Evolutionary conservation across 2,888 invertebrate species (phyloP), one percentile per base, ranked within the genome.

Genomic region (Gastracanthus pulcherrimus): DNA sequence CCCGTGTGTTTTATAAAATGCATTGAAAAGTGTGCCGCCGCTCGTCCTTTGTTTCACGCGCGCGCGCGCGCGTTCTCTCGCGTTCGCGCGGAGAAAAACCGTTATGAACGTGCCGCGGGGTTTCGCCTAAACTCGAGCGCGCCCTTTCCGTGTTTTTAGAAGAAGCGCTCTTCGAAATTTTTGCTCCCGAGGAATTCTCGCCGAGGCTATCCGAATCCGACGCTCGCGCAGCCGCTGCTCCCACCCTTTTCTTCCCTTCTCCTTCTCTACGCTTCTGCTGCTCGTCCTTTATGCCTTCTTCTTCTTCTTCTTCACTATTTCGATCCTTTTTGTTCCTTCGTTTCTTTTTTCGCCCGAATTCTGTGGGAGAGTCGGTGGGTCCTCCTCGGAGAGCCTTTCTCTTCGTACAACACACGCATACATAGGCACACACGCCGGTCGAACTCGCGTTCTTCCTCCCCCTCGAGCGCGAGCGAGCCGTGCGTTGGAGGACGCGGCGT

Each of bases 41-140:
- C 26, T 64, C 45, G 69, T 75, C 62, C 81, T 82, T 82, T 82
- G 81, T 82, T 78, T 78, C 74, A 29, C 36, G 75, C 36, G 71
- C 34, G 76, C 48, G 69, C 71, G 71, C 48, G 45, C 58, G 38
- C 5, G 31, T 13, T 7, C 29, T 19, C n/a, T 36, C 16, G 67
- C 48, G 36, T 9, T 36, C 13, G 58, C 45, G 74, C 62, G 36
- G 13, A 36, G 60, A 69, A 77, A 81, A 81, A 81, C 81, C 81
- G 81, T 81, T 81, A 81, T 34, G 41, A 69, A 34, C 64, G 58
- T 26, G 38, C 36, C 11, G 26, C 58, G 11, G 4, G 11, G 41
- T 45, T n/a, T n/a, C n/a, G n/a, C n/a, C n/a, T n/a, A n/a, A n/a
- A n/a, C n/a, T 45, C 58, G 29, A 23, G 36, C 34, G 36, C 16